Base-by-base conservation (phyloP, 2,888 invertebrate species). In the Peribatodes rhomboidaria region DNA sequence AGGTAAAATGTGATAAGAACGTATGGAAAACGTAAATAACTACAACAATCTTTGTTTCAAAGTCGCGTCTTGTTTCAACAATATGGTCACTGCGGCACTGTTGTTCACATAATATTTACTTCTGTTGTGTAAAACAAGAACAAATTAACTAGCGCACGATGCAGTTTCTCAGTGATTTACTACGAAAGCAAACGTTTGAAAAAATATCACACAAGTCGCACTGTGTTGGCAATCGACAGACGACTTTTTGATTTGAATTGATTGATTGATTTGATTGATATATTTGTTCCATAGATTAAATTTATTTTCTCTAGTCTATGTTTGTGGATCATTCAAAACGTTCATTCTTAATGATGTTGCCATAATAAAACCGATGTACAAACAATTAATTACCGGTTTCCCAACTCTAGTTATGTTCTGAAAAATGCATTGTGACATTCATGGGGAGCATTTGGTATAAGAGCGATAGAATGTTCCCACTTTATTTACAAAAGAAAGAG, bases 1-100 rank as follows among this genome's bases (percentile, higher is more conserved):
- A 79, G 74, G 76, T 75, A 80, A 72, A 79, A 81, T 80, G 77
- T 75, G 84, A 84, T 87, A 87, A 86, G 78, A 79, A 74, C 80
- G 66, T 69, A 82, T 79, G 82, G 82, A 83, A 81, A 71, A 71
- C 31, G 77, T 82, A 86, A 84, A 85, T 85, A 84, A 65, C 72
- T 74, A 73, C 72, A 73, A 74, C 67, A 77, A 84, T 81, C 82
- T 80, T 83, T 83, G 75, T 78, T 76, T 76, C 68, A 2, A 63
- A 56, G 72, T 74, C 77, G 73, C 75, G 72, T 77, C 69, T 74
- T 62, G 65, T 57, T 65, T 72, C 67, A 75, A 78, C 85, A 86
- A 83, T 84, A 84, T 83, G 81, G 82, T 78, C 78, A 85, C 79
- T 74, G 74, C 70, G 72, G 77, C 78, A 78, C 77, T 76, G 72